A percentile compares a stretch with the other conserved stretches of the same genome.
Conservation (phyloP, 2,113 vertebrate genomes). For the Hoplias malabaricus region DNA sequence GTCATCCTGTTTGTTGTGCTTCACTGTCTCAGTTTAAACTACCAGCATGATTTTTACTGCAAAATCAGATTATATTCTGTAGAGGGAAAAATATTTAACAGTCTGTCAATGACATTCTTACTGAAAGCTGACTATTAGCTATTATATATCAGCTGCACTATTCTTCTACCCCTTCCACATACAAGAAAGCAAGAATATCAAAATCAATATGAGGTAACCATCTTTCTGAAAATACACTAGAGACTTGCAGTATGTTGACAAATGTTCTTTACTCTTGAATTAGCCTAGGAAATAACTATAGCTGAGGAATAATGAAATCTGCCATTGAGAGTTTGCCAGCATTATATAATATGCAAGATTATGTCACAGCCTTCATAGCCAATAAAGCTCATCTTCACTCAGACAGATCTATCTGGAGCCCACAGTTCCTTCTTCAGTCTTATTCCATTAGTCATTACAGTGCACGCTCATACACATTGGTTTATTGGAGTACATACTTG, state of each 20-base stretch:
- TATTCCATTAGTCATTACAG: not conserved
- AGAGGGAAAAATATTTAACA: not conserved
- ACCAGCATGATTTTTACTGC: not conserved
- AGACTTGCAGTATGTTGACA: not conserved
- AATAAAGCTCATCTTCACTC: not conserved
- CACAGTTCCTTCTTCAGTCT: slow-evolving; percentile 11
- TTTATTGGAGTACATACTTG: not conserved
- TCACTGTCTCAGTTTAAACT: not conserved
- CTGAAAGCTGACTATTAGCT: not conserved
- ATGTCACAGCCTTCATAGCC: not conserved
- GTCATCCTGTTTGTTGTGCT: not conserved
- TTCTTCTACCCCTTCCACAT: not conserved
- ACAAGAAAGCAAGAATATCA: not conserved
- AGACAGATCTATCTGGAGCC: not conserved
- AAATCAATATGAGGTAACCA: not conserved
- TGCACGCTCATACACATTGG: no score
- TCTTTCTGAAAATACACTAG: not conserved
- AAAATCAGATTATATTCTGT: not conserved
- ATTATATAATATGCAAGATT: not conserved
- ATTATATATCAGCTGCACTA: not conserved
- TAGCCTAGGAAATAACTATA: not conserved
- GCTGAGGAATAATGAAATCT: not conserved
- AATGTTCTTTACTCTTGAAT: not conserved
- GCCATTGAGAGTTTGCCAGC: not conserved
- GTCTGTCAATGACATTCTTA: not conserved